Conservation (phyloP, 2,113 vertebrate genomes). For the Climacteris rufus region DNA sequence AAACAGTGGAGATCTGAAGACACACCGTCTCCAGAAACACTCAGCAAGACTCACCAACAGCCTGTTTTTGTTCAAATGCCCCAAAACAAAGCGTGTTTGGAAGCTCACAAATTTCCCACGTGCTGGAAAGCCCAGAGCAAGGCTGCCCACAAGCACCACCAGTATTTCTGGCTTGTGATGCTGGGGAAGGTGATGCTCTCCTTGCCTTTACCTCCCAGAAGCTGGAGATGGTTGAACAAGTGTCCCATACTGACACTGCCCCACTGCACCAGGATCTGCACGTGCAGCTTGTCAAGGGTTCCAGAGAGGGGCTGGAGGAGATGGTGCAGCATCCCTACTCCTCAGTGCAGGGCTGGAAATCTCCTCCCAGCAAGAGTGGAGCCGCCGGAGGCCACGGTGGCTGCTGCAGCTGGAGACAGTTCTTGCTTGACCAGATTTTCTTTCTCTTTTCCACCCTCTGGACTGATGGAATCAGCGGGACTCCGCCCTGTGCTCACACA, state of each 20-base stretch:
- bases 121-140: neutral
- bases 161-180: neutral
- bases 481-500: neutral
- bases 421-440: slow-evolving; percentile 44
- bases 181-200: neutral
- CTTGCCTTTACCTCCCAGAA: neutral
- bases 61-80: neutral
- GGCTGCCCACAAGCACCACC: neutral
- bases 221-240: neutral
- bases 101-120: rapidly evolving
- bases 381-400: rapidly evolving
- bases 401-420: neutral
- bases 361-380: neutral
- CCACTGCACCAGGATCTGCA: neutral
- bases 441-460: neutral
- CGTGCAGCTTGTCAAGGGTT: neutral
- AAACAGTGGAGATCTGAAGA: neutral
- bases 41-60: rapidly evolving
- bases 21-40: neutral
- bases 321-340: neutral
- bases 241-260: neutral
- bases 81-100: neutral
- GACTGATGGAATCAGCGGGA: neutral
- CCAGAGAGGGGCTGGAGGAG: neutral
- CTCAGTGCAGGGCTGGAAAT: neutral